These are phyloP conservation scores for Magallana gigas DNA, from an alignment of 1,140 invertebrate genomes.

Conservation along the genomic window DNA sequence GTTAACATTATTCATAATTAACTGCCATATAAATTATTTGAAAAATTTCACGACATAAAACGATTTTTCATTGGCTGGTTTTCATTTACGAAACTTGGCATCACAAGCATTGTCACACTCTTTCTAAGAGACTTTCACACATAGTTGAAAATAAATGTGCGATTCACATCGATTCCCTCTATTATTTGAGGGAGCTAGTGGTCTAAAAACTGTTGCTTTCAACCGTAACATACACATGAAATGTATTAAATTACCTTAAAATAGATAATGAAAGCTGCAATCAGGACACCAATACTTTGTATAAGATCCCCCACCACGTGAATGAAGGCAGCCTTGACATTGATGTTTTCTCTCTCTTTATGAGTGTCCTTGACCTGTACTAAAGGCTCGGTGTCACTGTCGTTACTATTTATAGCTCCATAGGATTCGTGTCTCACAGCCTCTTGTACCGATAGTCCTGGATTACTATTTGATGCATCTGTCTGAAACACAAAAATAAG, in stretches of 20 bases:
- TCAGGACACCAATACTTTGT: constrained; percentile 96
- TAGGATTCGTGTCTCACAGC: neutral
- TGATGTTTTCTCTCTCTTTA: constrained; percentile 88
- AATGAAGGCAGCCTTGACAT: constrained; percentile 97
- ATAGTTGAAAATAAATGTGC: too few relatives aligned
- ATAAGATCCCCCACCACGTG: constrained; percentile 98
- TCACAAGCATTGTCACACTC: too few relatives aligned
- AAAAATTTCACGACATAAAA: too few relatives aligned
- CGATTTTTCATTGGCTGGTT: too few relatives aligned
- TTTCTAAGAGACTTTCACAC: too few relatives aligned
- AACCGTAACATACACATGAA: too few relatives aligned
- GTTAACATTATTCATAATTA: too few relatives aligned
- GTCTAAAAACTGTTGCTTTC: too few relatives aligned
- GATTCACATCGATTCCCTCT: too few relatives aligned
- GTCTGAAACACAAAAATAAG: neutral
- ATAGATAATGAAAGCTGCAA: constrained; percentile 96
- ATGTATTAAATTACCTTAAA: constrained; percentile 86
- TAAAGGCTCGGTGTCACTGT: neutral
- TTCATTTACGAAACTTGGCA: too few relatives aligned
- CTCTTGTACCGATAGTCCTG: neutral
- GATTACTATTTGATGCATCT: neutral
- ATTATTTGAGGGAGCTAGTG: too few relatives aligned
- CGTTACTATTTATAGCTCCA: neutral
- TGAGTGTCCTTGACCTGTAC: constrained; percentile 20
- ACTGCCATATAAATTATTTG: too few relatives aligned